phyloP scores from a whole-genome alignment of 1,140 invertebrate species.

The Lepeophtheirus salmonis region DNA sequence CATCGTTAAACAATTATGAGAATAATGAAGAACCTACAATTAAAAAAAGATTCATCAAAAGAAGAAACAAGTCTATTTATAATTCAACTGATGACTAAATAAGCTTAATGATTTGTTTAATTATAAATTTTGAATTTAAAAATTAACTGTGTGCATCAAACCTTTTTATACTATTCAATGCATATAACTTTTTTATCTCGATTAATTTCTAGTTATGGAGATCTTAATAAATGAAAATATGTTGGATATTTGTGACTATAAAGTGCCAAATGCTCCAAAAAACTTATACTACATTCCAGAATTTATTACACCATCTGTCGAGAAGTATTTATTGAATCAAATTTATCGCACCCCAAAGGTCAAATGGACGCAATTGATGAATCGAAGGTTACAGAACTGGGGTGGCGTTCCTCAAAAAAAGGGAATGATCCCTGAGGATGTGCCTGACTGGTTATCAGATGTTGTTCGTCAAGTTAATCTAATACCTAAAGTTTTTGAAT shows the following conservation, averaged over 20 bases:
- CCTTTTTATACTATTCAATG: too few species aligned
- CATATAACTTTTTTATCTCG: too few species aligned
- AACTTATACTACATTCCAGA: slow-evolving; percentile 63
- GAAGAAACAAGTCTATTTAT: background rate
- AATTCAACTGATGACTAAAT: background rate
- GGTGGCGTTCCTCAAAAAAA: slow-evolving; percentile 78
- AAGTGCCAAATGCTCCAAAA: background rate
- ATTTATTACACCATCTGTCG: slow-evolving; percentile 66
- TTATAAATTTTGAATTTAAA: too few species aligned
- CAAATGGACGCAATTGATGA: slow-evolving; percentile 82
- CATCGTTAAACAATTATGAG: too few species aligned
- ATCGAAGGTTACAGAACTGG: slow-evolving; percentile 85
- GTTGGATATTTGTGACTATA: background rate
- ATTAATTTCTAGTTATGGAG: too few species aligned
- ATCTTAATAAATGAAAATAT: too few species aligned
- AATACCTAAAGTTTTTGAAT: slow-evolving; percentile 47
- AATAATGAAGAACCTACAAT: background rate
- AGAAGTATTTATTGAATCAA: slow-evolving; percentile 39
- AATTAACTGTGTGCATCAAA: too few species aligned
- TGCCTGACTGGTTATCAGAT: slow-evolving; percentile 55
- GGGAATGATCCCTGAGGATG: slow-evolving; percentile 78
- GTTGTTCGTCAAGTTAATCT: slow-evolving; percentile 51
- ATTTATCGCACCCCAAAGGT: slow-evolving; percentile 68
- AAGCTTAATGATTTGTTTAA: background rate
- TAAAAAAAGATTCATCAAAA: background rate